Conservation (phyloP, 1,140 invertebrate genomes). For the Rhagoletis zephyria region DNA sequence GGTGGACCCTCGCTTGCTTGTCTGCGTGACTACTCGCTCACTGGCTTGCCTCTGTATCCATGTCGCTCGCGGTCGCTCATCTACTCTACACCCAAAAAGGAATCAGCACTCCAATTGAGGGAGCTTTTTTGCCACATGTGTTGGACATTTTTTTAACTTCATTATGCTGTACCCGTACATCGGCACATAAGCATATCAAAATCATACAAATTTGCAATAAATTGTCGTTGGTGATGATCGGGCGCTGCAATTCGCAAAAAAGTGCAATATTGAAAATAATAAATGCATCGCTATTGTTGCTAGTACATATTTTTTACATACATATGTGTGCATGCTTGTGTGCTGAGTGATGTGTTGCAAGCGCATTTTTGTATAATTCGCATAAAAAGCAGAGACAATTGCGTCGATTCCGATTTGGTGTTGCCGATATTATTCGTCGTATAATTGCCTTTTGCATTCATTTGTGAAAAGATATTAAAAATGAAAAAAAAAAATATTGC, state of each 20-base stretch:
- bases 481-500: too few relatives aligned
- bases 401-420: neutral
- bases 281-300: too few relatives aligned
- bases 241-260: neutral
- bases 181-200: neutral
- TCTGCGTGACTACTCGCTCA: too few relatives aligned
- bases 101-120: constrained; percentile 6
- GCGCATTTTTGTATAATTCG: neutral
- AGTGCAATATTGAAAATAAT: neutral
- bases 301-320: neutral
- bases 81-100: neutral
- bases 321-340: neutral
- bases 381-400: neutral
- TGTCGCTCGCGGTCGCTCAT: neutral
- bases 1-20: too few relatives aligned
- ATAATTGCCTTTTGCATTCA: too few relatives aligned
- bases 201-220: neutral
- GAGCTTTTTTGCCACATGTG: constrained; percentile 20
- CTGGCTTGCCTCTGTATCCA: neutral
- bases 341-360: neutral
- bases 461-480: too few relatives aligned
- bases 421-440: neutral
- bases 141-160: constrained; percentile 25
- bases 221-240: neutral
- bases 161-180: neutral